These are phyloP conservation scores for Pseudorhiza aurosa DNA, from an alignment of 30 jellyfish, hydroid and myxozoan species.

Conservation along the genomic window DNA sequence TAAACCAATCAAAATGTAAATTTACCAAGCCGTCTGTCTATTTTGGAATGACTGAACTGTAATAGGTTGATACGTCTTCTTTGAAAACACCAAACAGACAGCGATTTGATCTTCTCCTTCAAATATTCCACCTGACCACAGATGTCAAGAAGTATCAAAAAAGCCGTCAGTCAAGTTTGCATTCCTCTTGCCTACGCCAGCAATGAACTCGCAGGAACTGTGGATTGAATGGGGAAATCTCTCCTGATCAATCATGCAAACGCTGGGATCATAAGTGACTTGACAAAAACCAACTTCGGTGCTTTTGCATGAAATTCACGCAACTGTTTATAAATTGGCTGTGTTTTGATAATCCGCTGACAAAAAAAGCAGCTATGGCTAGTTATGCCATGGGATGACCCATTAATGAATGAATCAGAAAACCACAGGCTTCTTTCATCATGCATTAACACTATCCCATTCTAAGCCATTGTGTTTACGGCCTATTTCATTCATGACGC, in stretches of 20 bases:
- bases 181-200: no score
- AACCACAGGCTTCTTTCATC: neutral
- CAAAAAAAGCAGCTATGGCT: no score
- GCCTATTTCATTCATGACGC: neutral
- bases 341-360: neutral
- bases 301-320: neutral
- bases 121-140: no score
- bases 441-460: neutral
- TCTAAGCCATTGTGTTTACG: neutral
- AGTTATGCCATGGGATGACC: neutral
- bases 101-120: no score
- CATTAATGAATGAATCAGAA: neutral
- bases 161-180: no score
- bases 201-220: no score
- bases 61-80: no score
- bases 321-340: neutral
- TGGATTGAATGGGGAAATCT: neutral
- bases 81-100: no score
- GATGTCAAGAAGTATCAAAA: no score
- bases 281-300: neutral
- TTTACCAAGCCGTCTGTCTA: no score
- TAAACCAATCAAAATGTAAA: no score
- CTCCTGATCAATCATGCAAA: neutral
- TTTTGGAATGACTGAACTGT: no score
- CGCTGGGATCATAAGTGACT: neutral